Base-by-base conservation (phyloP, 2,113 vertebrate species). In the Tonatia bakeri region DNA sequence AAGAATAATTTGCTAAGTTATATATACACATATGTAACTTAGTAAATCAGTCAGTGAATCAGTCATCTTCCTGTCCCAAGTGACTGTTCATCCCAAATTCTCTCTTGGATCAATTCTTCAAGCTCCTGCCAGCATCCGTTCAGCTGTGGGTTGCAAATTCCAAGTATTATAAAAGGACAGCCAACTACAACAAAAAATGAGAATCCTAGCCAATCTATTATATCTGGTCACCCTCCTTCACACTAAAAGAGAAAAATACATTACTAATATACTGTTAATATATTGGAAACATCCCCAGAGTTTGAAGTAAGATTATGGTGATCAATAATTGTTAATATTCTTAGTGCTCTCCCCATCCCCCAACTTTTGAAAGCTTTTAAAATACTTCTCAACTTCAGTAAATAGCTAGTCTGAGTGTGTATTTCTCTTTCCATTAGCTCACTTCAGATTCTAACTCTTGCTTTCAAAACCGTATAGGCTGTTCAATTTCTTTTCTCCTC, bases 41-140 rank as follows among this genome's bases (percentile, higher is more conserved):
- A 69, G 5, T 79, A n/a, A 40, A 10, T 87, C 70, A 77, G 11
- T 59, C 52, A 69, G 36, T 31, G 70, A 96, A 33, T 70, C 56
- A 77, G 10, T 91, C 61, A 36, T 80, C 36, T 84, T 79, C 69
- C 33, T 65, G 4, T 95, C 87, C 17, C 40, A 77, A 40, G 19
- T 82, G 38, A 72, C 33, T 81, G 14, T 83, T 38, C 59, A 95
- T 82, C 31, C 47, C 31, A 87, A 76, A 77, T 64, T 79, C 70
- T 93, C 61, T 91, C 45, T 56, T 91, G 83, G 83, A 72, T 94
- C 50, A 91, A 28, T 40, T 88, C 45, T 73, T 84, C 77, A 73
- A 33, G 7, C 5, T 13, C 28, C 19, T 96, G 76, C 82, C 70
- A 84, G 38, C 86, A 73, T 90, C 11, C 50, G 61, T 69, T 96